Evolutionary conservation across 2,113 vertebrate genomes (phyloP), one percentile per base, ranked within the genome.

Genomic region (Promerops cafer): DNA sequence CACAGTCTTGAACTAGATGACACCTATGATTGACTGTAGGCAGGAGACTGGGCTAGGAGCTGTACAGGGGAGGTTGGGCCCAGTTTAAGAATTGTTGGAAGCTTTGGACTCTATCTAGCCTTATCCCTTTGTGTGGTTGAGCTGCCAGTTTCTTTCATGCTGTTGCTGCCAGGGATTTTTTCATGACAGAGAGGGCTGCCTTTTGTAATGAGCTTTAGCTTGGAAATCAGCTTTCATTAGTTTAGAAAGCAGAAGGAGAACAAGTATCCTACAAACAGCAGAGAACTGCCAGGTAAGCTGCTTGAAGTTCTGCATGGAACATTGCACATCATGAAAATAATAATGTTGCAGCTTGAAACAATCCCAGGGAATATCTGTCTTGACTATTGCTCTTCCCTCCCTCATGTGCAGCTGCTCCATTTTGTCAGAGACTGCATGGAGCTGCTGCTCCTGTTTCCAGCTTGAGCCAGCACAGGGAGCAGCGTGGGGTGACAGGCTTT

Each of bases 351-450:
- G 40, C 65, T 91, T 82, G 77, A 89, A 74, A 74, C 23, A 11
- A 16, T 31, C 15, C 35, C 42, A 50, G 54, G 42, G 33, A 88
- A 37, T 1, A 8, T 66, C 20, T 70, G 27, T 70, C 44, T 75
- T 75, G 27, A 44, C 39, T 56, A 0, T 44, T 2, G 2, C 50
- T 87, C 64, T 94, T 86, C 52, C 54, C 26, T 80, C 14, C 2
- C 16, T 63, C 0, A 0, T 27, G 16, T 50, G 66, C 71, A 88
- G 75, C 70, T 85, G 59, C 70, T n/a, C 39, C 2, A 1, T 56
- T 60, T 74, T 66, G 31, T 84, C 68, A 87, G 69, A 77, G 42
- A 8, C 50, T 63, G 76, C 86, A 47, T 28, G 18, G 54, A 80
- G 59, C 53, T 49, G 7, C 71, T 33, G 70, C 33, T 49, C 18